Evolutionary conservation across 2,113 vertebrate genomes (phyloP).

Genomic region (Sprattus sprattus): DNA sequence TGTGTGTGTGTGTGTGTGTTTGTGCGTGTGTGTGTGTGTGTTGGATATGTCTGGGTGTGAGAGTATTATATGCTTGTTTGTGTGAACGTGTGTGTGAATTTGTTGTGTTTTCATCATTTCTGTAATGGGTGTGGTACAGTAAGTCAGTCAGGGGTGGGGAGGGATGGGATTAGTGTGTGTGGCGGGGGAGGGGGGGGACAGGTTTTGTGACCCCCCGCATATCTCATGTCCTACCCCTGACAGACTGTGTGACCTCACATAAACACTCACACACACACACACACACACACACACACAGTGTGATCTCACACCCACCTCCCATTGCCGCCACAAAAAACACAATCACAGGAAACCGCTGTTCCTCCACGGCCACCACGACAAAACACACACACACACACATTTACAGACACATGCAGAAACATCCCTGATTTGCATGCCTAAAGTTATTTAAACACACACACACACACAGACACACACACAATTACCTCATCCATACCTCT

Average conservation of each 20-base stretch:
- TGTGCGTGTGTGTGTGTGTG: neutral
- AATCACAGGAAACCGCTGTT: conserved; percentile 42
- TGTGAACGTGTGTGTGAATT: neutral
- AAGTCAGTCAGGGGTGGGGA: neutral
- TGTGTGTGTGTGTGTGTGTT: neutral
- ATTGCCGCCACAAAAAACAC: conserved; percentile 25
- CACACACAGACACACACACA: neutral
- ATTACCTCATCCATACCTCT: neutral
- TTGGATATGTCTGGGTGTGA: neutral
- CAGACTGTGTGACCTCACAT: conserved; percentile 37
- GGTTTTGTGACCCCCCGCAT: conserved; percentile 28
- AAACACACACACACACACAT: conserved; percentile 11
- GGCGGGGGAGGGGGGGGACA: neutral
- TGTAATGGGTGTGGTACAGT: neutral
- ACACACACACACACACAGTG: conserved; percentile 23
- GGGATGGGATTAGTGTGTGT: neutral
- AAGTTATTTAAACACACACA: neutral
- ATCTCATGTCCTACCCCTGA: conserved; percentile 39
- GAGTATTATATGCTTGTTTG: neutral
- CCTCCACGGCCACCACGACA: conserved; percentile 24
- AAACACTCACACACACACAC: conserved; percentile 19
- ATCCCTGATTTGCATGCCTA: neutral
- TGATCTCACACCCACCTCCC: neutral
- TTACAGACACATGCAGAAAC: conserved; percentile 8
- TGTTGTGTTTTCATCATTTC: neutral